Conservation (phyloP, 2,888 invertebrate genomes). For the Hoplodrina blanda region DNA sequence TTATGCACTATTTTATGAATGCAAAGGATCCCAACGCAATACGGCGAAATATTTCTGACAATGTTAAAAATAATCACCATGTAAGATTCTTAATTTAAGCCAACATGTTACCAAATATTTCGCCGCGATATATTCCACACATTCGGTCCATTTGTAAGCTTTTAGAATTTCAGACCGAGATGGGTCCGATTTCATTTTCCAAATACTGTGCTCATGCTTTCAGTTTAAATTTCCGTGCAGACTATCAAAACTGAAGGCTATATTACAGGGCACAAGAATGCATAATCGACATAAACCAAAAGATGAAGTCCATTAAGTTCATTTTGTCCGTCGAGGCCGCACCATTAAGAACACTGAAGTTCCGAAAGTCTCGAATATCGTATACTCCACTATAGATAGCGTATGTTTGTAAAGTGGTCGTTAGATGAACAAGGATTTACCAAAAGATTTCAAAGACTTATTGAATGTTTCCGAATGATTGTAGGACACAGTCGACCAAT, state of each 20-base stretch:
- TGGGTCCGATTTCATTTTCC: background rate
- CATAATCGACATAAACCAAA: slow-evolving; percentile 17
- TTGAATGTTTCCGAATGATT: too few species aligned
- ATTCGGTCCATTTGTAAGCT: background rate
- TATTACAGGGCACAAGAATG: slow-evolving; percentile 14
- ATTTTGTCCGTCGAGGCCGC: slow-evolving; percentile 30
- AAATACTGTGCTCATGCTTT: slow-evolving; percentile 12
- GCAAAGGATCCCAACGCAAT: background rate
- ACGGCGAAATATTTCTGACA: slow-evolving; percentile 8
- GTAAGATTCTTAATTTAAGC: background rate
- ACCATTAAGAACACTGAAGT: slow-evolving; percentile 43
- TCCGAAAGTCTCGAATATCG: slow-evolving; percentile 25
- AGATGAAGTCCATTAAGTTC: slow-evolving; percentile 46
- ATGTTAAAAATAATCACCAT: background rate
- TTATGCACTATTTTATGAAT: background rate
- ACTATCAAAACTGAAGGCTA: slow-evolving; percentile 27
- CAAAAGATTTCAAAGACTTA: background rate
- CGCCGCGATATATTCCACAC: slow-evolving; percentile 2
- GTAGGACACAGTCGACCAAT: too few species aligned
- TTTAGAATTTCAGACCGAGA: slow-evolving; percentile 6
- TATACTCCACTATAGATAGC: slow-evolving; percentile 33
- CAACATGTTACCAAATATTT: slow-evolving; percentile 3
- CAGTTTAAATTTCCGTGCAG: slow-evolving; percentile 24
- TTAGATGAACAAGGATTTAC: slow-evolving; percentile 48
- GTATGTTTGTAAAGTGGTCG: slow-evolving; percentile 17